Conservation (phyloP, 2,113 vertebrate species). For the Gobiocypris rarus region DNA sequence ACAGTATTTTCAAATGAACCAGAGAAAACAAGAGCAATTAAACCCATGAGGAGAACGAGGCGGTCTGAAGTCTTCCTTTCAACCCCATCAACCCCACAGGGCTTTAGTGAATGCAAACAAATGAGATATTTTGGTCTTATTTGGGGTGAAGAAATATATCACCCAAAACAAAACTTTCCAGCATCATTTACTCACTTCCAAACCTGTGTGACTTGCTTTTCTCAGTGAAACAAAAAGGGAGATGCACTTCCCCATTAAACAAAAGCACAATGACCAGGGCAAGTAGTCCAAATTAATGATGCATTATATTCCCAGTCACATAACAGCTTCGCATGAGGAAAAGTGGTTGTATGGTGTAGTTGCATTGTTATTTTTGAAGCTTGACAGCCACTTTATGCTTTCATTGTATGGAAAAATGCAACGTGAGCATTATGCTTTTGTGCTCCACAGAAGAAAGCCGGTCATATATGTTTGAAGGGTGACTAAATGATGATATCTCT, state of each 20-base stretch:
- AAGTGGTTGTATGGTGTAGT: neutral
- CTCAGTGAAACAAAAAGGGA: neutral
- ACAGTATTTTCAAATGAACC: conserved; percentile 62
- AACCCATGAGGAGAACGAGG: conserved; percentile 15
- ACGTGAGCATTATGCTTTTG: neutral
- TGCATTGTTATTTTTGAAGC: neutral
- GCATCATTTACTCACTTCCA: neutral
- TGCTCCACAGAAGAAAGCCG: neutral
- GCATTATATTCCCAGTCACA: neutral
- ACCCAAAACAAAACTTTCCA: neutral
- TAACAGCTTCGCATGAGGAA: neutral
- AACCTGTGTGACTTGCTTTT: neutral
- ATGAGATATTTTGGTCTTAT: neutral
- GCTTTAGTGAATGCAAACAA: neutral
- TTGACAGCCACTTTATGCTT: neutral
- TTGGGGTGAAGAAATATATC: neutral
- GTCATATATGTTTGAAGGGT: neutral
- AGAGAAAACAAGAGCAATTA: conserved; percentile 40
- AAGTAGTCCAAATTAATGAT: neutral
- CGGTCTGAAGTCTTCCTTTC: conserved; percentile 16
- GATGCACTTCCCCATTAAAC: neutral
- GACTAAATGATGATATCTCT: conserved; percentile 18
- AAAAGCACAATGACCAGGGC: neutral
- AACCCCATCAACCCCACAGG: neutral
- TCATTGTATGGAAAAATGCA: neutral